Evolutionary conservation across 2,888 invertebrate genomes (phyloP).

Genomic region (Trichopria drosophilae): DNA sequence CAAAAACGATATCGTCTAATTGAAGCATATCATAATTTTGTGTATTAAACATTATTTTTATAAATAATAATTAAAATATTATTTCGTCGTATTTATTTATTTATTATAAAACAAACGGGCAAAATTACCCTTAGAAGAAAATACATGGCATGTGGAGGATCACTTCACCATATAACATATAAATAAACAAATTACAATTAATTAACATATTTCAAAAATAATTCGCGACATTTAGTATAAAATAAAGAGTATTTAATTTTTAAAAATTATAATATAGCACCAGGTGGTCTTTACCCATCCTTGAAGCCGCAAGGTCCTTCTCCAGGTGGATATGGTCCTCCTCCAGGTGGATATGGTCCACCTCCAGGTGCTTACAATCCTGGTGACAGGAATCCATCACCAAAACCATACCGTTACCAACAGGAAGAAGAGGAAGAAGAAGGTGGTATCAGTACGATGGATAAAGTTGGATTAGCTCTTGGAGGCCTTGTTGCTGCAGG

Average conservation of each 20-base stretch:
- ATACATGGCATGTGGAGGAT: too few relatives aligned
- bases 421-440: constrained; percentile 48
- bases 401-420: constrained; percentile 40
- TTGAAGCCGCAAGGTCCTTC: constrained; percentile 40
- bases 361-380: constrained; percentile 41
- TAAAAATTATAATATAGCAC: constrained; percentile 44
- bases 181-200: too few relatives aligned
- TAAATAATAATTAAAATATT: too few relatives aligned
- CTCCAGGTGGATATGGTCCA: constrained; percentile 42
- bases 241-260: constrained; percentile 4
- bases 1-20: too few relatives aligned
- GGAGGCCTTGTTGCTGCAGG: constrained; percentile 55
- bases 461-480: constrained; percentile 53
- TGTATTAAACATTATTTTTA: too few relatives aligned
- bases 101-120: too few relatives aligned
- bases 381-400: constrained; percentile 36
- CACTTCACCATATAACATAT: too few relatives aligned
- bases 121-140: too few relatives aligned
- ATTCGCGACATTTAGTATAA: too few relatives aligned
- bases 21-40: too few relatives aligned
- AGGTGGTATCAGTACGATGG: constrained; percentile 47
- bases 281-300: constrained; percentile 52
- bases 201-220: constrained; percentile 3
- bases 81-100: neutral
- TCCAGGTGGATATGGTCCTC: constrained; percentile 34